phyloP scores from a whole-genome alignment of 2,113 vertebrate species.

The Lathamus discolor region DNA sequence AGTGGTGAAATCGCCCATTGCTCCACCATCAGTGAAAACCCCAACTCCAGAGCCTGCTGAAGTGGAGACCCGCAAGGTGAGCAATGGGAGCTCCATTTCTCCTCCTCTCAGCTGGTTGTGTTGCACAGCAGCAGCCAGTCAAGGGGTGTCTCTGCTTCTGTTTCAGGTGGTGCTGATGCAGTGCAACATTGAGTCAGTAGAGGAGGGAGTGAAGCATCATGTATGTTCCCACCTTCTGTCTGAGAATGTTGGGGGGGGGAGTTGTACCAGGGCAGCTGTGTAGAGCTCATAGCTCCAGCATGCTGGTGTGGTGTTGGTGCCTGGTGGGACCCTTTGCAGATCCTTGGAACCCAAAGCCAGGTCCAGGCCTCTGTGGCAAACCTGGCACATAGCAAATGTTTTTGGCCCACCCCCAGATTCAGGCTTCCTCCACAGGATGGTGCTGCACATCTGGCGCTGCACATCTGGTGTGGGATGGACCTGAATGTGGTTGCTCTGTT shows the following conservation, averaged over 20 bases:
- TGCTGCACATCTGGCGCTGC: not conserved
- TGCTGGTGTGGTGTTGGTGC: not conserved
- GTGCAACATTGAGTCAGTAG: slow-evolving; percentile 96
- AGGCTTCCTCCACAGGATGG: rapidly evolving
- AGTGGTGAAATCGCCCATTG: slow-evolving; percentile 91
- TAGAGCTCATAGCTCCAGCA: rapidly evolving
- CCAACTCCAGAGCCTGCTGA: slow-evolving; percentile 96
- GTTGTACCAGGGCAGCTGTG: rapidly evolving
- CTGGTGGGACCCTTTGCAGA: not conserved
- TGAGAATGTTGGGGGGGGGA: not conserved
- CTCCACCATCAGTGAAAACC: slow-evolving; percentile 93
- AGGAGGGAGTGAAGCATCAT: slow-evolving; percentile 94
- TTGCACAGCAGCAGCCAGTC: rapidly evolving
- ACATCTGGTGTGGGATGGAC: not conserved
- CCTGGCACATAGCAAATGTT: not conserved
- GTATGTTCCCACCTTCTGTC: slow-evolving; percentile 69
- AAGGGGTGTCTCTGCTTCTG: not conserved
- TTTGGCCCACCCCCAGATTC: no score
- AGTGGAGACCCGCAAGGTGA: slow-evolving; percentile 94
- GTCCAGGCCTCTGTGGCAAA: not conserved
- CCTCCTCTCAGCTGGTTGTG: rapidly evolving
- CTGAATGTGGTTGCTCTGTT: not conserved
- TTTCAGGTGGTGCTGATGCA: slow-evolving; percentile 96
- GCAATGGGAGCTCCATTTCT: not conserved
- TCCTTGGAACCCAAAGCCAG: not conserved